Base-by-base conservation (phyloP, 2,113 vertebrate species). In the Urocynchramus pylzowi region DNA sequence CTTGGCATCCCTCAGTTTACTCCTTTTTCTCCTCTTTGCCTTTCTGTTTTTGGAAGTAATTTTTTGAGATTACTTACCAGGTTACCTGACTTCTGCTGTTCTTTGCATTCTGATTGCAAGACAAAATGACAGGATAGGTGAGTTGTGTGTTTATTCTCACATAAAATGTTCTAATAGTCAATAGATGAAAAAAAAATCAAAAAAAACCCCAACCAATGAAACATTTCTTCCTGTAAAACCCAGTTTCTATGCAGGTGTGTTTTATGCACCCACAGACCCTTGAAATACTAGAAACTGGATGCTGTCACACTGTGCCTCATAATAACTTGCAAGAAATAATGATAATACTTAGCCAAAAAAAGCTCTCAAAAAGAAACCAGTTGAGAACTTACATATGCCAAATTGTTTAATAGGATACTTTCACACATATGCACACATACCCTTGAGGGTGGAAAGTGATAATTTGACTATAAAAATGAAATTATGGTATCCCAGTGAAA, bases 391-490 rank as follows among this genome's bases (percentile, higher is more conserved):
- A 35, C 23, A 44, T 79, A 68, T 88, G 78, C 68, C 60, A 82
- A 93, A 79, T 82, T 87, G 30, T 74, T 94, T 94, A 93, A 87
- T 37, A 65, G 47, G 79, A 76, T 89, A 35, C 50, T 88, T 80
- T 89, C 68, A 78, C 75, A 57, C 50, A 15, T 63, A 77, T 77
- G 41, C 12, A 53, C 4, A 7, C 11, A 49, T 6, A 10, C 30
- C 21, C 39, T 89, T 86, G 50, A 84, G 86, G 47, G 47, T 73
- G 53, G 44, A 77, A 90, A 93, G 83, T 78, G 76, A 87, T 68
- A 89, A 93, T 88, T 89, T 91, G 65, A 80, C 84, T 93, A 50
- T 90, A 85, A 94, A 96, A 94, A 73, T 63, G 31, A 93, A 93
- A 74, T 84, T 78, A 26, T 27, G 23, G 27, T 96, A 89, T 93